phyloP scores from a whole-genome alignment of 2,113 vertebrate genomes.

The Nycticryphes semicollaris region DNA sequence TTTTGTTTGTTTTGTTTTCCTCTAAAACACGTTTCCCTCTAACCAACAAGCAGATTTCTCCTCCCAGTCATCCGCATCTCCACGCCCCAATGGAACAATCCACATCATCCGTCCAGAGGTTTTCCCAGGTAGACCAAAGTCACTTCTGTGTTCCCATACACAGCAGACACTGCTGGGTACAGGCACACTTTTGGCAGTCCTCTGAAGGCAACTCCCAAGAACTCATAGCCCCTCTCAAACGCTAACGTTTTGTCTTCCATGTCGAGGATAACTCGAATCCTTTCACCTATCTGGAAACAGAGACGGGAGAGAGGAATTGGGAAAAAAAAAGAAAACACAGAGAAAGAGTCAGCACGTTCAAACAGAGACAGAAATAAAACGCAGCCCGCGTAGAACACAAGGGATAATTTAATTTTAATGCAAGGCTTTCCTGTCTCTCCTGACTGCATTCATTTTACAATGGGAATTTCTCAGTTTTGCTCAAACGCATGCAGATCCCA shows the following conservation, averaged over 20 bases:
- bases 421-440: neutral
- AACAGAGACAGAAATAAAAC: neutral
- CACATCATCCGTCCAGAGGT: conserved; percentile 90
- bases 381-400: rapidly evolving
- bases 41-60: conserved; percentile 73
- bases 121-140: conserved; percentile 99
- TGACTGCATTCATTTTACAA: rapidly evolving
- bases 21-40: conserved; percentile 69
- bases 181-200: conserved; percentile 95
- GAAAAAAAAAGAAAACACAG: neutral
- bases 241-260: conserved; percentile 99
- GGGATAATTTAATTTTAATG: neutral
- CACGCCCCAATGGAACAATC: conserved; percentile 20
- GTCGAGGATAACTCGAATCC: conserved; percentile 97
- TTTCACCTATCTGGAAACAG: conserved; percentile 92
- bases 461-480: rapidly evolving
- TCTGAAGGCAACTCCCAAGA: conserved; percentile 95
- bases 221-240: conserved; percentile 97
- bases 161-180: conserved; percentile 97
- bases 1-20: neutral
- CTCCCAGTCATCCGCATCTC: conserved; percentile 54
- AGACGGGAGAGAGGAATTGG: conserved; percentile 11
- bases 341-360: neutral
- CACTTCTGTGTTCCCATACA: conserved; percentile 99
- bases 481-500: neutral